Evolutionary conservation across 2,113 vertebrate species (phyloP).

Genomic region (Glaucomys volans): DNA sequence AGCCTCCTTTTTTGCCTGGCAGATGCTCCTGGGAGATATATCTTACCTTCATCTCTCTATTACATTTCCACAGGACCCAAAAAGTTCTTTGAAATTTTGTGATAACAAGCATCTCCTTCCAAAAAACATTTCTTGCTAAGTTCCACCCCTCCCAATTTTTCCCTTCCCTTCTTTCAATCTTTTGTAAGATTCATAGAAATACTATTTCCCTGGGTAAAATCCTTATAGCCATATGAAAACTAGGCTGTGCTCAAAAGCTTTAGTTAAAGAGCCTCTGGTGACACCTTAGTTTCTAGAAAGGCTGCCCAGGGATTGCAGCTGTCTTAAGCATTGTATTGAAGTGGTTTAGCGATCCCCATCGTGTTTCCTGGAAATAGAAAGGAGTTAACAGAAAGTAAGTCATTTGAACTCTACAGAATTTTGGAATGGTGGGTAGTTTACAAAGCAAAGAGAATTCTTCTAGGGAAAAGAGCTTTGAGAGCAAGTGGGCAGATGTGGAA

Average conservation of each 20-base stretch:
- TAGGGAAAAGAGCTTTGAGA: not conserved
- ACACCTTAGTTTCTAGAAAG: conserved; percentile 44
- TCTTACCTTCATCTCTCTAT: not conserved
- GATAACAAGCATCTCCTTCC: not conserved
- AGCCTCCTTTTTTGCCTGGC: not conserved
- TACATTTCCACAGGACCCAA: not conserved
- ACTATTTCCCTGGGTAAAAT: not conserved
- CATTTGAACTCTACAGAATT: not conserved
- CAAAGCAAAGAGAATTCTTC: not conserved
- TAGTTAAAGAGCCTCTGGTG: conserved; percentile 40
- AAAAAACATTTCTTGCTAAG: not conserved
- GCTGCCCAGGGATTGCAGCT: not conserved
- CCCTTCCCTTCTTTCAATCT: not conserved
- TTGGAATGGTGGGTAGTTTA: not conserved
- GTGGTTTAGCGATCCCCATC: not conserved
- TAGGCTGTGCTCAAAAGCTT: not conserved
- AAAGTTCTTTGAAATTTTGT: not conserved
- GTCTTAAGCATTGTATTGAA: not conserved
- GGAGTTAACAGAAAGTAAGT: not conserved
- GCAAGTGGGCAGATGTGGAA: not conserved
- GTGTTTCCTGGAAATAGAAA: conserved; percentile 54
- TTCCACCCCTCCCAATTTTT: not conserved
- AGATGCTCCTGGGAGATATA: not conserved
- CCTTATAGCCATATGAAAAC: not conserved
- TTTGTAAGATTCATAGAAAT: conserved; percentile 8